phyloP scores from a whole-genome alignment of 2,797 vertebrate genomes.

The Channa striata region DNA sequence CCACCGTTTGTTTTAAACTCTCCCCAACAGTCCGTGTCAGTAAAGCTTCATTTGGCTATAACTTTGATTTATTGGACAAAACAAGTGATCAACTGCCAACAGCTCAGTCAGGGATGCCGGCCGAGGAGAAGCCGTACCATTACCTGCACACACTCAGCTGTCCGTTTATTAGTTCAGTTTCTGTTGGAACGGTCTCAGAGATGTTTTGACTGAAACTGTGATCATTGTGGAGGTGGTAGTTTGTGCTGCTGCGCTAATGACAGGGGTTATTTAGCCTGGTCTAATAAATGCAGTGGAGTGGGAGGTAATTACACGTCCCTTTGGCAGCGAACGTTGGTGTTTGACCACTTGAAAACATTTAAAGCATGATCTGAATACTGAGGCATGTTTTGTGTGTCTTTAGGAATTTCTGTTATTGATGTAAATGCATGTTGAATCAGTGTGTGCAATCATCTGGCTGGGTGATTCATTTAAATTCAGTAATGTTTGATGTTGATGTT shows the following conservation, averaged over 20 bases:
- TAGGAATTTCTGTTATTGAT: neutral
- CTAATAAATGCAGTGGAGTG: too few species aligned
- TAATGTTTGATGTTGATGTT: too few species aligned
- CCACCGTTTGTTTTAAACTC: neutral
- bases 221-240: too few species aligned
- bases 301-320: neutral
- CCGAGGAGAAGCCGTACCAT: too few species aligned
- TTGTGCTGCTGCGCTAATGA: too few species aligned
- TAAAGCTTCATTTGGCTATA: neutral
- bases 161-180: too few species aligned
- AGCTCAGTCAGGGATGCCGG: constrained; percentile 11
- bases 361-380: neutral
- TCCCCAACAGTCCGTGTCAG: neutral
- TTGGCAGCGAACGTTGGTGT: constrained; percentile 29
- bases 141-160: too few species aligned
- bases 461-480: too few species aligned
- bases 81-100: constrained; percentile 23
- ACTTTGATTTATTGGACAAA: neutral
- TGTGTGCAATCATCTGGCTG: neutral
- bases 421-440: neutral
- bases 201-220: too few species aligned
- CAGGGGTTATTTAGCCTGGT: too few species aligned
- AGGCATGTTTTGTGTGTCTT: constrained; percentile 19
- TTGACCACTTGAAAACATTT: neutral
- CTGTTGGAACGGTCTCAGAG: too few species aligned